These are phyloP conservation scores for Syrista parreyssii DNA, from an alignment of 2,888 invertebrate genomes.

Conservation along the genomic window DNA sequence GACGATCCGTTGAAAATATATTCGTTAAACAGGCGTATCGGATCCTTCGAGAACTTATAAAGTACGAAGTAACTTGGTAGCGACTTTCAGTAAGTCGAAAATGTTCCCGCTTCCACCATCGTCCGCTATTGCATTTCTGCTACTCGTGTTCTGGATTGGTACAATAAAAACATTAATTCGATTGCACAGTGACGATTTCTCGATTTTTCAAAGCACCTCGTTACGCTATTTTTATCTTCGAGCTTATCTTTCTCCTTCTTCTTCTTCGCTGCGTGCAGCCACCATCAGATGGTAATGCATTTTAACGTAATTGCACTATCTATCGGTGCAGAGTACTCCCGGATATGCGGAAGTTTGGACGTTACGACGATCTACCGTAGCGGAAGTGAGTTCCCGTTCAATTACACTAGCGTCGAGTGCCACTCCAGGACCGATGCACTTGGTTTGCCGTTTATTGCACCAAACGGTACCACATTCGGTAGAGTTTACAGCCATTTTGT, in stretches of 20 bases:
- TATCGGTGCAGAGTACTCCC: slow-evolving; percentile 11
- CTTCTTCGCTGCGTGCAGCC: not conserved
- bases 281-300: not conserved
- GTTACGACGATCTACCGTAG: slow-evolving; percentile 31
- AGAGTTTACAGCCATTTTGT: slow-evolving; percentile 26
- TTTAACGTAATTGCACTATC: not conserved
- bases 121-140: not conserved
- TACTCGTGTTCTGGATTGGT: not conserved
- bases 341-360: slow-evolving; percentile 31
- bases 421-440: slow-evolving; percentile 30
- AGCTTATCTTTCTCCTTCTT: not conserved
- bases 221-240: not conserved
- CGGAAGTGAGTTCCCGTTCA: slow-evolving; percentile 30
- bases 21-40: not conserved
- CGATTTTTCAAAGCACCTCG: not conserved
- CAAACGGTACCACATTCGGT: slow-evolving; percentile 28
- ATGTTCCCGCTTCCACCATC: not conserved
- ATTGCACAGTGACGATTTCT: not conserved
- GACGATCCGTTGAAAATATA: not conserved
- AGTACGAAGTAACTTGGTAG: not conserved
- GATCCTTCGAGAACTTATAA: not conserved
- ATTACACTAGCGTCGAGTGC: slow-evolving; percentile 33
- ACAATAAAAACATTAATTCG: not conserved
- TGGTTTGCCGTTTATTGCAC: slow-evolving; percentile 28
- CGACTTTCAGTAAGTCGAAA: not conserved